These are phyloP conservation scores for Cinclus mexicanus DNA, from an alignment of 2,113 vertebrate species.

Conservation along the genomic window DNA sequence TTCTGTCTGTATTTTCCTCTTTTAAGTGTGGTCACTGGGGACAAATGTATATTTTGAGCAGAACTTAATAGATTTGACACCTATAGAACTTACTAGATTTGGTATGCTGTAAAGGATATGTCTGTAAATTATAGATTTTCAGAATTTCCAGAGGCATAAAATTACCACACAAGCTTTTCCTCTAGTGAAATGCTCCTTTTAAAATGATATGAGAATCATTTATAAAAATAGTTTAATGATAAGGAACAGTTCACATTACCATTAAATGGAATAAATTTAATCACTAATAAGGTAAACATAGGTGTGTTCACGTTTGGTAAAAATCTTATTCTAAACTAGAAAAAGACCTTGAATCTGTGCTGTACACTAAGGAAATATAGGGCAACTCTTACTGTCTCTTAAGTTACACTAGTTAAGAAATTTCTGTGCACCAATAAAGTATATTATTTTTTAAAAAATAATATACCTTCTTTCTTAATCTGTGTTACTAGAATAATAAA, in stretches of 20 bases:
- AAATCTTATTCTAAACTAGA: not conserved
- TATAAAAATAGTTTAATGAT: not conserved
- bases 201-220: not conserved
- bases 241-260: not conserved
- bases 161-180: not conserved
- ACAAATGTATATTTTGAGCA: not conserved
- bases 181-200: not conserved
- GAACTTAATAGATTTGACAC: not conserved
- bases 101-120: not conserved
- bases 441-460: too few relatives aligned
- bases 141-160: not conserved
- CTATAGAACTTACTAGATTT: not conserved
- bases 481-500: not conserved
- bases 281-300: rapidly evolving
- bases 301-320: not conserved
- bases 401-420: not conserved
- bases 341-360: not conserved
- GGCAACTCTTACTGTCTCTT: not conserved
- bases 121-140: not conserved
- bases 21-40: not conserved
- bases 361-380: not conserved
- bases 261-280: not conserved
- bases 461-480: not conserved
- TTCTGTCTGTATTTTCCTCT: not conserved
- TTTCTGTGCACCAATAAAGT: not conserved